These are phyloP conservation scores for Piscicola geometra DNA, from an alignment of 2,888 invertebrate species.

Conservation along the genomic window DNA sequence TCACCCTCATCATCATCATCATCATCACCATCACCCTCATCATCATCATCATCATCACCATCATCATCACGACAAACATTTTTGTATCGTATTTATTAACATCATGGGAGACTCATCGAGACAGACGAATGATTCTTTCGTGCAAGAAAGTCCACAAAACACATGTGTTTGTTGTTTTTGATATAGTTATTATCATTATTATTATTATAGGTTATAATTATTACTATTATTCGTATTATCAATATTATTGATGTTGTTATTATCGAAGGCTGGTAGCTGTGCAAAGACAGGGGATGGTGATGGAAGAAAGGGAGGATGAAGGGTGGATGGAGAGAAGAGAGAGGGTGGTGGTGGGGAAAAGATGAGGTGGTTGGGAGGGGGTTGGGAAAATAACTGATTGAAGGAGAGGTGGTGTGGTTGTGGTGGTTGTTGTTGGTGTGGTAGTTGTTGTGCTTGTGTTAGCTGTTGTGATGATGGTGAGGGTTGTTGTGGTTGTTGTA, in stretches of 20 bases:
- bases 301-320: background rate
- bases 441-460: background rate
- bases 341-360: background rate
- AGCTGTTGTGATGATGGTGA: no score
- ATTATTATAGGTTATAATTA: background rate
- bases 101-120: no score
- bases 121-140: no score
- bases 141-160: no score
- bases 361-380: background rate
- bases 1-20: no score
- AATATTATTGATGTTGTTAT: background rate
- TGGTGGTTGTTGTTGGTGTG: background rate
- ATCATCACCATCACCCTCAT: no score
- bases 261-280: background rate
- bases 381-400: constrained; percentile 3
- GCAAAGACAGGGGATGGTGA: background rate
- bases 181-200: background rate
- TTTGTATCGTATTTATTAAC: no score
- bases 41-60: no score
- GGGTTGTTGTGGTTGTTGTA: no score
- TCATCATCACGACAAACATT: no score
- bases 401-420: background rate
- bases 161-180: no score
- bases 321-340: background rate
- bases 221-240: background rate